Evolutionary conservation across 2,797 vertebrate species (phyloP), one percentile per base, ranked within the genome.

Genomic region (Argya squamiceps): DNA sequence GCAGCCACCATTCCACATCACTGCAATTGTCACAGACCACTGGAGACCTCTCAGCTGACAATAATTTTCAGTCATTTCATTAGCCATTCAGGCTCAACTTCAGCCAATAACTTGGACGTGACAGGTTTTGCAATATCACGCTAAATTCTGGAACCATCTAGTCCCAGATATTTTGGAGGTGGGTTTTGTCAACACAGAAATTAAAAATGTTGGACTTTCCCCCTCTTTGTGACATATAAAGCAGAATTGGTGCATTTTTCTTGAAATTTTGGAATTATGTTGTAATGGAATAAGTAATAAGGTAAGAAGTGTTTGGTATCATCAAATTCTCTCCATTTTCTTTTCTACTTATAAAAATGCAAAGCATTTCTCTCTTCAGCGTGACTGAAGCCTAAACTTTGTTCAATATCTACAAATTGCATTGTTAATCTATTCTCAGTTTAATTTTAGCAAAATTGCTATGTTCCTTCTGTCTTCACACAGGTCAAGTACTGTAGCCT

Each of bases 51-150:
- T 91, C 88, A 62, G 56, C 32, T 92, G 89, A 53, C 71, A 63
- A 56, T 78, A 71, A 86, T 84, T 89, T 88, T 76, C 69, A 93
- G 81, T 73, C 53, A 74, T 91, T 96, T 91, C 75, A 77, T 93
- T 83, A 94, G 36, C 58, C 47, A 12, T 92, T 89, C 59, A 84
- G 64, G 50, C 82, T 94, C 69, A 84, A 62, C 79, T 94, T 94
- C 65, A 93, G 90, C 74, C 91, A 91, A 67, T 39, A 73, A 58
- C 69, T 93, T 74, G 49, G 56, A 93, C 0, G 5, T 74, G 52
- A 77, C 53, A 76, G 67, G 24, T 76, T 93, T 93, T 84, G 44
- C 64, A 92, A 90, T 89, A 67, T 32, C 58, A 32, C 9, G 11
- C 52, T 49, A 60, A 92, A 27, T 53, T 89, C 65, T 85, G 88